Evolutionary conservation across 2,113 vertebrate species (phyloP).

Genomic region (Pachyramphus minor): DNA sequence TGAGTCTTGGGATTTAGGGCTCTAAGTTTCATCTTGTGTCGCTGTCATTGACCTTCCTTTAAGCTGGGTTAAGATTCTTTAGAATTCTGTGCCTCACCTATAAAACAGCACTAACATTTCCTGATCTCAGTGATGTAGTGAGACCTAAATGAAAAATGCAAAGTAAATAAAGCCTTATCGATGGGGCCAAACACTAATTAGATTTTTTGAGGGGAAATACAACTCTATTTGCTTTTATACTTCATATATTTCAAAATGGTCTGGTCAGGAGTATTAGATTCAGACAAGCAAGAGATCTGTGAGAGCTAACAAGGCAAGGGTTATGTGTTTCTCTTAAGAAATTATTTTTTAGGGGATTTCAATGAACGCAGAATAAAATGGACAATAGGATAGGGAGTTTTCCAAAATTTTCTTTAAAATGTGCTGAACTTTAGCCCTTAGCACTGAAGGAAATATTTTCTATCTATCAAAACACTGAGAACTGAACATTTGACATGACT

Average conservation of each 20-base stretch:
- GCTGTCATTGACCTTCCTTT: background rate
- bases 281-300: background rate
- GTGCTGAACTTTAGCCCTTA: background rate
- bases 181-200: background rate
- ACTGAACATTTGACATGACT: background rate
- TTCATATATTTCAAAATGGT: background rate
- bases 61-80: background rate
- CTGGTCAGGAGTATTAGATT: background rate
- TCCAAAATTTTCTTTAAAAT: background rate
- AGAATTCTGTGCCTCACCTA: background rate
- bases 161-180: background rate
- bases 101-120: background rate
- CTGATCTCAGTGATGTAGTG: background rate
- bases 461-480: background rate
- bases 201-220: background rate
- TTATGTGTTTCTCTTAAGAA: background rate
- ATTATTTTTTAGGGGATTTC: background rate
- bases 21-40: background rate
- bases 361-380: background rate
- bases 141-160: background rate
- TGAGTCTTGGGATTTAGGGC: background rate
- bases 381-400: background rate
- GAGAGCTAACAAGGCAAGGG: background rate
- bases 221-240: background rate
- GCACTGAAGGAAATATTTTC: background rate